Conservation (phyloP, 2,113 vertebrate species). For the Melanotaenia duboulayi region DNA sequence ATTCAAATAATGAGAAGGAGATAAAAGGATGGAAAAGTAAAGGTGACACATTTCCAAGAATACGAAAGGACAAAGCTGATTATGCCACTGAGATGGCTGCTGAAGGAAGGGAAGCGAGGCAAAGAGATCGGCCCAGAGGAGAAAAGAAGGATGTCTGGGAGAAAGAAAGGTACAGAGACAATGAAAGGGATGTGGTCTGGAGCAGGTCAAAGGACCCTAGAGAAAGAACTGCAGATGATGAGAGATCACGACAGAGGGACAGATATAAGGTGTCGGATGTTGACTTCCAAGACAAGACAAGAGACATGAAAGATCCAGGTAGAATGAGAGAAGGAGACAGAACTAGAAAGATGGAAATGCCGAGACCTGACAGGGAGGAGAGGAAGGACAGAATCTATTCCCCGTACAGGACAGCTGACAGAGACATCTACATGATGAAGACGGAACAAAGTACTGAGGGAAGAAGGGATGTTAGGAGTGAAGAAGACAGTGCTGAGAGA, state of each 20-base stretch:
- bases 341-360: constrained; percentile 58
- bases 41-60: constrained; percentile 79
- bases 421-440: constrained; percentile 44
- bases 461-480: constrained; percentile 70
- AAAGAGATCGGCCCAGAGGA: constrained; percentile 28
- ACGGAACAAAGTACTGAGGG: constrained; percentile 34
- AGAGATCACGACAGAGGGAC: constrained; percentile 43
- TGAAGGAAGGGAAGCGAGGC: constrained; percentile 23
- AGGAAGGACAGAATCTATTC: constrained; percentile 43
- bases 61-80: constrained; percentile 51
- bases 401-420: constrained; percentile 43
- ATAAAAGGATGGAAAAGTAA: constrained; percentile 46
- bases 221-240: constrained; percentile 45
- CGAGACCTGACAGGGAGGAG: constrained; percentile 20
- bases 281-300: constrained; percentile 51
- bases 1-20: constrained; percentile 33
- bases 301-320: constrained; percentile 47
- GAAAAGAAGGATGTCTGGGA: constrained; percentile 36
- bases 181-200: constrained; percentile 40
- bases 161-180: constrained; percentile 43
- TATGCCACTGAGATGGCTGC: constrained; percentile 14
- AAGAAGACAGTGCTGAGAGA: constrained; percentile 74
- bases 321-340: constrained; percentile 50
- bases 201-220: constrained; percentile 49
- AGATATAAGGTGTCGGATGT: constrained; percentile 43